Base-by-base conservation (phyloP, 2,888 invertebrate species). In the Idaea biselata region DNA sequence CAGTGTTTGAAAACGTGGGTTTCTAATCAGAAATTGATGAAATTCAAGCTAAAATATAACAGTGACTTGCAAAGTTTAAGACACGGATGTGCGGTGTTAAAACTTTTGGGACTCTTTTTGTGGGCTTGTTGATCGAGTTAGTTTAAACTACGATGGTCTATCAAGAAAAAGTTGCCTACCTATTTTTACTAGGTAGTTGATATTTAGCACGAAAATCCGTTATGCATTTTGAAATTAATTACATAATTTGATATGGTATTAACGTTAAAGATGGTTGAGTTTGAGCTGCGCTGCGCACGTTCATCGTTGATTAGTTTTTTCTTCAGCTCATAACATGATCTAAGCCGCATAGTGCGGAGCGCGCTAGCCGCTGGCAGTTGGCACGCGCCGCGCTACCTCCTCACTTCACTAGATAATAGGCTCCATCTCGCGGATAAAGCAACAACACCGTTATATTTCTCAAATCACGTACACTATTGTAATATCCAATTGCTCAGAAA, bases 391-490 rank as follows among this genome's bases (percentile, higher is more conserved):
- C 81, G 80, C 82, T 73, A 74, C 83, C 84, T 81, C 70, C n/a
- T n/a, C n/a, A n/a, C n/a, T n/a, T n/a, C 76, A 70, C 68, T 65
- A 68, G 68, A 81, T 88, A 88, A 89, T 88, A 80, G 86, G 85
- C 87, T 86, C 88, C 88, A 86, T 84, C 89, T 86, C 78, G 84
- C 86, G 91, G 91, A 91, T 91, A 91, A 91, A 90, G 91, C 90
- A 80, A 81, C 83, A 84, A 88, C 86, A 91, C 92, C 92, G 92
- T 91, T 92, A 92, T 91, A 89, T 91, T 89, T 90, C 91, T 90
- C 91, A 89, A 89, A 91, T 91, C 92, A 92, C 92, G 92, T 92
- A 90, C 92, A 89, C 92, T 89, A 92, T 92, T 92, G 92, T 91
- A 90, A 91, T 91, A 91, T 89, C 90, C 92, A 92, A 91, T 91